Conservation (phyloP, 2,888 invertebrate species). For the Scrobipalpa atriplicella region DNA sequence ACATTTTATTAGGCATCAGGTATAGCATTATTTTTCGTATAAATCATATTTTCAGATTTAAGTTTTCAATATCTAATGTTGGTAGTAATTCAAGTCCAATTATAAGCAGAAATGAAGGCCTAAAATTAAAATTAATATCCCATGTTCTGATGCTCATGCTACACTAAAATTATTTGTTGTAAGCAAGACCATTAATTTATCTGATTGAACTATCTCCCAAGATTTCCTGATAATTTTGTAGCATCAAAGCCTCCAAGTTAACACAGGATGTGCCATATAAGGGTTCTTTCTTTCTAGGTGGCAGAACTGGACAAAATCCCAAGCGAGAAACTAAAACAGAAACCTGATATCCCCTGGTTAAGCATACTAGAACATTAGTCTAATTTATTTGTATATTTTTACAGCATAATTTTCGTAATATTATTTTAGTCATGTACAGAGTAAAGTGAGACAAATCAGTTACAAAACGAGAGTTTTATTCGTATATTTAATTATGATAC, state of each 20-base stretch:
- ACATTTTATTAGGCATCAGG: slow-evolving; percentile 90
- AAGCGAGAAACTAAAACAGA: slow-evolving; percentile 80
- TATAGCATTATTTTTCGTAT: slow-evolving; percentile 51
- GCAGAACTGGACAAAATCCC: slow-evolving; percentile 81
- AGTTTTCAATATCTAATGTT: not conserved
- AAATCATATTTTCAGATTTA: not conserved
- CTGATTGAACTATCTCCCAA: too few species aligned
- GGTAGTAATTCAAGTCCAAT: too few species aligned
- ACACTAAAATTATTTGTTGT: too few species aligned
- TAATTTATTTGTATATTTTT: slow-evolving; percentile 28
- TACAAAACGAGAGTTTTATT: slow-evolving; percentile 24
- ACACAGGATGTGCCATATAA: not conserved
- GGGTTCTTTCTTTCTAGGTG: slow-evolving; percentile 66
- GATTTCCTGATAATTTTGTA: too few species aligned
- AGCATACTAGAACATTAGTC: slow-evolving; percentile 61
- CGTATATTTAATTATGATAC: slow-evolving; percentile 33
- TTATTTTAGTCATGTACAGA: slow-evolving; percentile 32
- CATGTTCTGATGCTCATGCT: too few species aligned
- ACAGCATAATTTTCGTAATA: slow-evolving; percentile 16
- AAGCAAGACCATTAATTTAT: not conserved
- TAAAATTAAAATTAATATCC: not conserved
- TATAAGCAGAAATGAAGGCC: too few species aligned
- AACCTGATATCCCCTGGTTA: slow-evolving; percentile 82
- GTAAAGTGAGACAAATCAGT: slow-evolving; percentile 22
- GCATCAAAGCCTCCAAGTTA: slow-evolving; percentile 6